Conservation (phyloP, 1,140 invertebrate species). For the Grapholita molesta region DNA sequence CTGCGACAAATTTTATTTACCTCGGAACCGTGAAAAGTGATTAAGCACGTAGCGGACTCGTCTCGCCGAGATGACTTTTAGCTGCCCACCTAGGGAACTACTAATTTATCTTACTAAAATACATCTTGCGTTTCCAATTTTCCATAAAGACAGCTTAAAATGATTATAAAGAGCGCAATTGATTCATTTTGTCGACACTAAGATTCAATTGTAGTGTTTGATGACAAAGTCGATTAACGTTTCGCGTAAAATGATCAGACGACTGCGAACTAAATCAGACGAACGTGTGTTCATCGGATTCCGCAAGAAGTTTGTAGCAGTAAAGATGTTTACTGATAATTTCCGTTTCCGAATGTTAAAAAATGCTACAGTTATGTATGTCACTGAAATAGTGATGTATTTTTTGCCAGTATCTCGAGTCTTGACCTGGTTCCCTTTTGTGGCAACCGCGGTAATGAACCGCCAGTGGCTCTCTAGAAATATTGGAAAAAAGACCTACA, state of each 20-base stretch:
- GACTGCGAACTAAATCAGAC: neutral
- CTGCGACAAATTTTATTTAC: conserved; percentile 13
- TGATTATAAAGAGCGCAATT: neutral
- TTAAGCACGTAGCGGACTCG: conserved; percentile 2
- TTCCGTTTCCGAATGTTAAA: neutral
- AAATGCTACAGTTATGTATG: neutral
- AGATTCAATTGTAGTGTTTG: neutral
- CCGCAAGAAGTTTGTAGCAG: neutral
- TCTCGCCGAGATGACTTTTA: neutral
- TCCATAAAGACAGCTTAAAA: too few species aligned
- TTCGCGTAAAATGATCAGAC: neutral
- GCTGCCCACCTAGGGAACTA: neutral
- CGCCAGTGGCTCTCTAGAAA: conserved; percentile 17
- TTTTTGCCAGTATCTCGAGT: conserved; percentile 7
- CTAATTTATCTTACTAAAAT: neutral
- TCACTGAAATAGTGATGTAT: neutral
- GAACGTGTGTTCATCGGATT: neutral
- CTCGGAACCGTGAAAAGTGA: neutral
- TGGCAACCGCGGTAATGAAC: conserved; percentile 10
- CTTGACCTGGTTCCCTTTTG: conserved; percentile 18
- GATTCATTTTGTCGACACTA: conserved; percentile 4
- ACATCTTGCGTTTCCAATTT: neutral
- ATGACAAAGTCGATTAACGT: neutral
- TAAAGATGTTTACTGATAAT: neutral
- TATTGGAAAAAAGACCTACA: neutral